Base-by-base conservation (phyloP, 2,888 invertebrate genomes). In the Oscheius onirici region DNA sequence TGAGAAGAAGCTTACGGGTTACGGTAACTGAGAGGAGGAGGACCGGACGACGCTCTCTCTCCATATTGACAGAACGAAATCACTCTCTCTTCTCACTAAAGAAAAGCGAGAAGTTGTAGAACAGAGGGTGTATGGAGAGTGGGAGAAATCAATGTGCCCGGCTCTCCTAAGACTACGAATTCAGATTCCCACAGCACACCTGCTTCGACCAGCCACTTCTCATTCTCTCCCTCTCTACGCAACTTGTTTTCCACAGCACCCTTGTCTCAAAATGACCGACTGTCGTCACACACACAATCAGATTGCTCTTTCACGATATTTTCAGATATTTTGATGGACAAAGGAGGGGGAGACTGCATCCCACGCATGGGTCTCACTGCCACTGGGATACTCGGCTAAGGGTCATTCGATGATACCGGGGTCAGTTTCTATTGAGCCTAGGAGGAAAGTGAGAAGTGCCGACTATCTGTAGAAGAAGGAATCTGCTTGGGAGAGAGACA, bases 141-240 rank as follows among this genome's bases (percentile, higher is more conserved):
- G 58, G 24, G 41, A 6, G 20, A 41, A 58, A 58, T 58, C 58
- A 58, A 58, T 58, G 58, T n/a, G 57, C 17, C 3, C 6, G 58
- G 41, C 58, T 58, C 13, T 43, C 58, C 58, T 58, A 17, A 40
- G 58, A 41, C 40, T 58, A 58, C 58, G 20, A 46, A 58, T 58
- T 58, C 41, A 8, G 40, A 58, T 58, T 58, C 52, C 17, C 58
- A 58, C 58, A n/a, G n/a, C n/a, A n/a, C n/a, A n/a, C 67, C 24
- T 3, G 24, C 67, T 1, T 40, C 28, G 17, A 22, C 24, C 52
- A 20, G 54, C 49, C 34, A 15, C 52, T 54, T 34, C n/a, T n/a
- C n/a, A n/a, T 34, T 66, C 63, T 63, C 46, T 63, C 46, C 13
- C 43, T 63, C 44, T 51, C 24, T 34, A 34, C 52, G n/a, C 52